A percentile compares a stretch with the other conserved stretches of the same genome.
Conservation (phyloP, 2,797 vertebrate genomes). For the Bovichtus variegatus region DNA sequence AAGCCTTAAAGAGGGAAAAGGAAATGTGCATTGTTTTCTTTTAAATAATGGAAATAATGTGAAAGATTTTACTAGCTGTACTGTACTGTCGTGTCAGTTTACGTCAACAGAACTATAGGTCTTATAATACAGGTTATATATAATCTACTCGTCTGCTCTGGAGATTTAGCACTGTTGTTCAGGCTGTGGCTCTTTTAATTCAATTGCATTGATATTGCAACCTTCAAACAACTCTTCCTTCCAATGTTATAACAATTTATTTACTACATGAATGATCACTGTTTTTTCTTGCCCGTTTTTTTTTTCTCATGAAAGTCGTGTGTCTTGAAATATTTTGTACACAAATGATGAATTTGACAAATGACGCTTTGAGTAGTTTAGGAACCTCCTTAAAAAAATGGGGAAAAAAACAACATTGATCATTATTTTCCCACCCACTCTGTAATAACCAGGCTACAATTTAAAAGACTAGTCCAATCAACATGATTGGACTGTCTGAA, state of each 20-base stretch:
- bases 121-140: not conserved
- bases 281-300: not conserved
- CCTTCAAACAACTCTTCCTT: not conserved
- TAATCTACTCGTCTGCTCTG: not conserved
- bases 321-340: not conserved
- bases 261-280: not conserved
- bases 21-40: not conserved
- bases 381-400: not conserved
- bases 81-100: not conserved
- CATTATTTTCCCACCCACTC: too few species aligned
- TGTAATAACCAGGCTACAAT: not conserved
- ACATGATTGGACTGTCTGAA: not conserved
- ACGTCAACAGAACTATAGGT: not conserved
- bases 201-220: not conserved
- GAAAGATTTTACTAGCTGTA: not conserved
- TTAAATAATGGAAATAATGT: not conserved
- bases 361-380: not conserved
- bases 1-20: conserved; percentile 20
- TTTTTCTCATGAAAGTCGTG: not conserved
- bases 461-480: not conserved
- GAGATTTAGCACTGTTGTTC: not conserved
- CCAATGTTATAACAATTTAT: not conserved
- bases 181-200: not conserved
- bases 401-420: not conserved
- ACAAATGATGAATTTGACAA: not conserved